Evolutionary conservation across 1,140 invertebrate genomes (phyloP).

Genomic region (Magallana ariakensis): DNA sequence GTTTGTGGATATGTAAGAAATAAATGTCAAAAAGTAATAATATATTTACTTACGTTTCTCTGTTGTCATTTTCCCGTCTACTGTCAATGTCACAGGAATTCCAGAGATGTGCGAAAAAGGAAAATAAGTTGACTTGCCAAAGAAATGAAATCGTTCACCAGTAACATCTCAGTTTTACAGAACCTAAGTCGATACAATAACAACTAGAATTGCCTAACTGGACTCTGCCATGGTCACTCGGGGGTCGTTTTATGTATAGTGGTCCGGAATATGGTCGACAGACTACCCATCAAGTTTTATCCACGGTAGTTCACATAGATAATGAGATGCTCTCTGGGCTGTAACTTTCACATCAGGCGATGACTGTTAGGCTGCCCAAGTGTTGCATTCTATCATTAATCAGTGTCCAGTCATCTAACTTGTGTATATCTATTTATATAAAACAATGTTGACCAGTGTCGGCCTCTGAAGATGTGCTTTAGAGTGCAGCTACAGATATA

Average conservation of each 20-base stretch:
- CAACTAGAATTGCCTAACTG: neutral
- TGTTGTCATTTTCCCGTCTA: neutral
- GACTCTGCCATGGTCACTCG: neutral
- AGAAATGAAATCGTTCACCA: neutral
- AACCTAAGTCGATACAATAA: neutral
- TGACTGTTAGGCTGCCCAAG: neutral
- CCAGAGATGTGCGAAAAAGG: neutral
- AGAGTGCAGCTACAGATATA: neutral
- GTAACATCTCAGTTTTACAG: neutral
- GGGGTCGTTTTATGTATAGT: neutral
- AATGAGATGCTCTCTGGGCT: neutral
- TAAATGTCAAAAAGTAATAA: neutral
- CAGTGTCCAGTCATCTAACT: conserved; percentile 2
- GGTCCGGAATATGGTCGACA: neutral
- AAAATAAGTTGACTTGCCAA: neutral
- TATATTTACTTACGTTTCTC: neutral
- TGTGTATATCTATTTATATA: neutral
- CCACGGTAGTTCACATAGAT: neutral
- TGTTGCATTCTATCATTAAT: neutral
- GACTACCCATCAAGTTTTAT: conserved; percentile 17
- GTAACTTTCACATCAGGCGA: neutral
- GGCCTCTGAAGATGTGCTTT: neutral
- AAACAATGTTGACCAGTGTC: neutral
- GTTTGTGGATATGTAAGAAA: no score
- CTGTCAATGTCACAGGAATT: neutral